Conservation (phyloP, 2,113 vertebrate species). For the Turnix velox region DNA sequence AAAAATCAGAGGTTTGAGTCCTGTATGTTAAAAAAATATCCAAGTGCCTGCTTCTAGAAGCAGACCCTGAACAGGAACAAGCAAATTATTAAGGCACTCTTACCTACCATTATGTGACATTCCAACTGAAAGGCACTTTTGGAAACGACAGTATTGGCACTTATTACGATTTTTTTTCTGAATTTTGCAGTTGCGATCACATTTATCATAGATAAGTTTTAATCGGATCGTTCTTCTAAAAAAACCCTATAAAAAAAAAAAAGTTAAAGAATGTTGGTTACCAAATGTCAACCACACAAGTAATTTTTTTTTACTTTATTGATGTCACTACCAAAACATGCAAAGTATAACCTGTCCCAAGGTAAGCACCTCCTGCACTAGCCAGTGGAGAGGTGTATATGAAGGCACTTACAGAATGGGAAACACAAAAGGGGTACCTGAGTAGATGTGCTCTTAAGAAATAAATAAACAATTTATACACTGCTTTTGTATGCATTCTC, state of each 20-base stretch:
- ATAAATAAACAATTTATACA: neutral
- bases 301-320: neutral
- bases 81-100: constrained; percentile 24
- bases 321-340: neutral
- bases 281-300: neutral
- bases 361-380: neutral
- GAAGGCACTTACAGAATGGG: neutral
- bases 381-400: neutral
- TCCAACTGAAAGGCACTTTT: constrained; percentile 97
- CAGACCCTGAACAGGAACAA: neutral
- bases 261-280: neutral
- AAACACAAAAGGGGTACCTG: neutral
- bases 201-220: constrained; percentile 90
- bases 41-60: neutral
- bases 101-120: constrained; percentile 98
- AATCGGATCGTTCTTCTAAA: constrained; percentile 93
- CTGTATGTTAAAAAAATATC: neutral
- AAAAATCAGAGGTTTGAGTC: neutral
- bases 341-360: neutral
- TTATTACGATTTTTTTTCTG: constrained; percentile 99
- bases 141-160: constrained; percentile 97
- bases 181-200: constrained; percentile 93
- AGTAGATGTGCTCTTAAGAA: neutral
- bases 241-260: constrained; percentile 79
- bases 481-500: neutral